Evolutionary conservation across 2,888 invertebrate genomes (phyloP).

Genomic region (Eubasilissa splendida): DNA sequence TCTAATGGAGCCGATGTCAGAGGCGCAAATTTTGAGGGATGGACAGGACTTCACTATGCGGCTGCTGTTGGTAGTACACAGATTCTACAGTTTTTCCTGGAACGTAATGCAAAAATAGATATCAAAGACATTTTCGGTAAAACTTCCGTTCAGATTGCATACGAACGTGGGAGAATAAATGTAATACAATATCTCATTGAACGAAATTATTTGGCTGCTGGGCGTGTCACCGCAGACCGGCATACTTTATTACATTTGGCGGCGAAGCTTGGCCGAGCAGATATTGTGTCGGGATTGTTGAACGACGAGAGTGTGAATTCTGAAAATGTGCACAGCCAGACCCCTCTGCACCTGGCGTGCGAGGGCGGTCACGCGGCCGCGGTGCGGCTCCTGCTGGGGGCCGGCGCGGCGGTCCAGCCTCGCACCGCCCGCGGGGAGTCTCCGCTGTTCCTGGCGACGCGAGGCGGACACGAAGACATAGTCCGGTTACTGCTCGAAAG

Average conservation of each 20-base stretch:
- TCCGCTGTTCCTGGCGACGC: neutral
- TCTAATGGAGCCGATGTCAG: neutral
- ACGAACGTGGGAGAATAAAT: neutral
- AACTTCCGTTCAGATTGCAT: constrained; percentile 1
- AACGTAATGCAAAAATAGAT: neutral
- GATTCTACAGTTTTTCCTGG: neutral
- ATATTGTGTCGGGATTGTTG: neutral
- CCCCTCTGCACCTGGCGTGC: neutral
- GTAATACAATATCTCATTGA: neutral
- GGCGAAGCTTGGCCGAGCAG: neutral
- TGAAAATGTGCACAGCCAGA: neutral
- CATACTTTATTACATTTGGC: neutral
- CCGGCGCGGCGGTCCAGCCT: neutral
- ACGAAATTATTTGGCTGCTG: neutral
- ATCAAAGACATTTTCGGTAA: neutral
- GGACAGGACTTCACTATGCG: constrained; percentile 2
- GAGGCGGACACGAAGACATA: neutral
- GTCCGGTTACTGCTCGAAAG: neutral
- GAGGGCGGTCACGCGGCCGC: neutral
- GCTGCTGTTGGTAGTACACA: neutral
- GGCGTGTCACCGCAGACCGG: neutral
- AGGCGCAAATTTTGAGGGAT: neutral
- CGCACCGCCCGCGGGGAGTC: neutral
- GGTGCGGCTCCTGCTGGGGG: neutral
- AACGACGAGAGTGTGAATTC: neutral